These are phyloP conservation scores for Eristalis arbustorum DNA, from an alignment of 2,888 invertebrate genomes.

Conservation along the genomic window DNA sequence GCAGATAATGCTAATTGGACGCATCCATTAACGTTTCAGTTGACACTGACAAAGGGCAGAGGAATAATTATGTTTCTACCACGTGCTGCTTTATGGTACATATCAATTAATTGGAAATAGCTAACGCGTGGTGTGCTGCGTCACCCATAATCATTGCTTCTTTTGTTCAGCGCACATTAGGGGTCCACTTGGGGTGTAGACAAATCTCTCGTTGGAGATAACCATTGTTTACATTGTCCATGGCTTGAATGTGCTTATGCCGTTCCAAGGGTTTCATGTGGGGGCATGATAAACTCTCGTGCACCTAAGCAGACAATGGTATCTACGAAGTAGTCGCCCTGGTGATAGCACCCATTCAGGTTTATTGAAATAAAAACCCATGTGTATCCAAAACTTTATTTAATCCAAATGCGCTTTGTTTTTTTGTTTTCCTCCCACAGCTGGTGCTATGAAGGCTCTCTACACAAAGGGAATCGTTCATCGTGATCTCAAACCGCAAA, in stretches of 20 bases:
- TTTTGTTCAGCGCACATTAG: background rate
- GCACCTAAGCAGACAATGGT: background rate
- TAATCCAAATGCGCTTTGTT: background rate
- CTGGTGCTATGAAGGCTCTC: slow-evolving; percentile 98
- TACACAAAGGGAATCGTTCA: slow-evolving; percentile 99
- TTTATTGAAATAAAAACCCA: background rate
- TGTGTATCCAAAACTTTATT: background rate
- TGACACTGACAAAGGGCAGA: background rate
- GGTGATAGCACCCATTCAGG: background rate
- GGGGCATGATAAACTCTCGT: background rate
- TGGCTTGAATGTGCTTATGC: background rate
- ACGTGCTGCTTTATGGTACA: background rate
- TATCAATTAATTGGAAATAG: background rate
- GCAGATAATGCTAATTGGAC: background rate
- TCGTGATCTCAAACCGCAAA: slow-evolving; percentile 99
- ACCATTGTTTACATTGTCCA: background rate
- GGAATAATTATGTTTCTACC: background rate
- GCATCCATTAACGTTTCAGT: background rate
- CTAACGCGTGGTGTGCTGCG: background rate
- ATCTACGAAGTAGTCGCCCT: background rate
- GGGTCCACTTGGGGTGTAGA: background rate
- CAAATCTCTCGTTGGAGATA: background rate
- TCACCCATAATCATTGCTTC: background rate
- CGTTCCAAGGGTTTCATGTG: background rate
- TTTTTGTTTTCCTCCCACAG: slow-evolving; percentile 83